A percentile compares a stretch with the other conserved stretches of the same genome.
These are phyloP conservation scores for Buathra laborator DNA, from an alignment of 2,888 invertebrate genomes.

Conservation along the genomic window DNA sequence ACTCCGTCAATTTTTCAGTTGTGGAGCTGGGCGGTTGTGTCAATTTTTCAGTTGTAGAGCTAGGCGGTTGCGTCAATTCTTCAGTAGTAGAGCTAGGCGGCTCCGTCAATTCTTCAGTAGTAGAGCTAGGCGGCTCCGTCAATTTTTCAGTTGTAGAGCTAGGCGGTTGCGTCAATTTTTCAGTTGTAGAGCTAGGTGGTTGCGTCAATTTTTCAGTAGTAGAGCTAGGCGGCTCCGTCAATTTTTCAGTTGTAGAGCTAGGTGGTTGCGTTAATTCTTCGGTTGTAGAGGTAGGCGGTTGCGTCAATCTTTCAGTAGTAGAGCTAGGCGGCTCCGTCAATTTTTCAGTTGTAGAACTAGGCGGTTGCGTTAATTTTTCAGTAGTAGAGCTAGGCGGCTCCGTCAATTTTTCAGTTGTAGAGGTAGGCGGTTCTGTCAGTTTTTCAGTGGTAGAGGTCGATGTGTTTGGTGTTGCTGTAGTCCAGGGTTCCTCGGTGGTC, in stretches of 20 bases:
- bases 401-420: background rate
- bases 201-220: background rate
- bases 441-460: background rate
- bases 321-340: background rate
- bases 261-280: background rate
- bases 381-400: background rate
- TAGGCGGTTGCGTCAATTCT: background rate
- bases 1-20: background rate
- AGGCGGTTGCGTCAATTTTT: background rate
- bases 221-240: background rate
- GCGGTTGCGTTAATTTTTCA: background rate
- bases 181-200: background rate
- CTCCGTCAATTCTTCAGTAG: background rate
- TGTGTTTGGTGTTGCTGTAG: background rate
- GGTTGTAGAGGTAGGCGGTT: background rate
- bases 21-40: background rate
- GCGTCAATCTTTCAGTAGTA: background rate
- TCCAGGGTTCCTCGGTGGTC: background rate
- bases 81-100: background rate
- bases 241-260: background rate
- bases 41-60: background rate
- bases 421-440: background rate
- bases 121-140: background rate
- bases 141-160: background rate
- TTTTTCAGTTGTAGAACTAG: background rate